These are phyloP conservation scores for Trematocara macrostoma DNA, from an alignment of 2,113 vertebrate species.

Conservation along the genomic window DNA sequence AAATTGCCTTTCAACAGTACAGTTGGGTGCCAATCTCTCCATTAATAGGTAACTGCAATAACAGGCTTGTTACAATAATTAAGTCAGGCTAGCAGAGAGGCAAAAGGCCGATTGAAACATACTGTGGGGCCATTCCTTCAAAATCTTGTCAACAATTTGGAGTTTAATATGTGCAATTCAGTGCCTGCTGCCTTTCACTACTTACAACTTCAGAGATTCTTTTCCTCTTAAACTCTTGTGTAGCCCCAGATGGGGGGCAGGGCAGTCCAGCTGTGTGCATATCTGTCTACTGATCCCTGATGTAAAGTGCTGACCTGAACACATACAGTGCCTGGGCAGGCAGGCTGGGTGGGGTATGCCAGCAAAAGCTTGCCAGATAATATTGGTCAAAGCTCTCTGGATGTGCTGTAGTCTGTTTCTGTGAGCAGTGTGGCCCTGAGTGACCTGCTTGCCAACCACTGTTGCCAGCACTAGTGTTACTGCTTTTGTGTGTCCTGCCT, in stretches of 20 bases:
- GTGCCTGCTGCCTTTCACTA: conserved; percentile 36
- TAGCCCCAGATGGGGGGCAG: conserved; percentile 3
- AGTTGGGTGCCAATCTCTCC: neutral
- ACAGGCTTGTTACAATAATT: conserved; percentile 35
- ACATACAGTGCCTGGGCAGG: conserved; percentile 14
- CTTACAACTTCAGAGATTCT: conserved; percentile 53
- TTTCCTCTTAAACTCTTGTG: conserved; percentile 19
- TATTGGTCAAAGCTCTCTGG: conserved; percentile 21
- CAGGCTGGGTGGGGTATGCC: neutral
- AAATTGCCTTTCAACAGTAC: neutral
- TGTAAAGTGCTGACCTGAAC: conserved; percentile 60
- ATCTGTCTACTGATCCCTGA: conserved; percentile 55
- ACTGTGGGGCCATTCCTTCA: conserved; percentile 16
- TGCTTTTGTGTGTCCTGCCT: neutral
- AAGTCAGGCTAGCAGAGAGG: conserved; percentile 1
- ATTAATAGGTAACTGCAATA: neutral
- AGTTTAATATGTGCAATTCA: conserved; percentile 59
- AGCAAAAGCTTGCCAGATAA: conserved; percentile 51
- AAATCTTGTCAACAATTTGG: conserved; percentile 4
- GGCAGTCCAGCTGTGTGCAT: conserved; percentile 17
- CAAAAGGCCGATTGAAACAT: conserved; percentile 15
- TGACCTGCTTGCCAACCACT: neutral
- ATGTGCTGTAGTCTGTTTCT: conserved; percentile 11
- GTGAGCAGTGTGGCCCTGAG: neutral
- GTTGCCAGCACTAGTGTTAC: neutral